These are phyloP conservation scores for Xanthia icteritia DNA, from an alignment of 2,888 invertebrate genomes.

Conservation along the genomic window DNA sequence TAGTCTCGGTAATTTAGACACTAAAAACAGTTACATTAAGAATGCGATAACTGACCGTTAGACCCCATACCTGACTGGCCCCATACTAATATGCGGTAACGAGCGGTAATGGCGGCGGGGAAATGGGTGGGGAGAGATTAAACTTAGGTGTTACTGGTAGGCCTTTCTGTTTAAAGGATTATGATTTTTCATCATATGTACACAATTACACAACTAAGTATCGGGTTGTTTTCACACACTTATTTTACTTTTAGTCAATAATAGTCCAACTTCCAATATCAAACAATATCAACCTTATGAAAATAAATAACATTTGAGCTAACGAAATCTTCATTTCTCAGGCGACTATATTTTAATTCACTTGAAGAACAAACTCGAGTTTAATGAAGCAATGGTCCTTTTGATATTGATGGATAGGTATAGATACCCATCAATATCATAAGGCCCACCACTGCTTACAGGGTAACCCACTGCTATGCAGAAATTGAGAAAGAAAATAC, in stretches of 20 bases:
- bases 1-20: constrained; percentile 23
- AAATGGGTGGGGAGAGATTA: no score
- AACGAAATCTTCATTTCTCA: background rate
- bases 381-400: background rate
- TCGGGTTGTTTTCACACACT: background rate
- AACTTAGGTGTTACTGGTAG: no score
- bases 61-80: background rate
- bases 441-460: background rate
- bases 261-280: background rate
- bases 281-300: background rate
- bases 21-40: background rate
- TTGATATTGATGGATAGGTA: background rate
- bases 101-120: no score
- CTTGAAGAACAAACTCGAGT: background rate
- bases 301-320: background rate
- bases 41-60: background rate
- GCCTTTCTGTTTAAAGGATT: no score
- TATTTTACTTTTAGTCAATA: background rate
- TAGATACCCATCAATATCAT: background rate
- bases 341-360: background rate
- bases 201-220: background rate
- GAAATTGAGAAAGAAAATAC: background rate
- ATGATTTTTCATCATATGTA: no score
- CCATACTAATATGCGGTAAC: background rate
- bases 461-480: background rate